Conservation (phyloP, 2,113 vertebrate genomes). For the Hydrochoerus hydrochaeris region DNA sequence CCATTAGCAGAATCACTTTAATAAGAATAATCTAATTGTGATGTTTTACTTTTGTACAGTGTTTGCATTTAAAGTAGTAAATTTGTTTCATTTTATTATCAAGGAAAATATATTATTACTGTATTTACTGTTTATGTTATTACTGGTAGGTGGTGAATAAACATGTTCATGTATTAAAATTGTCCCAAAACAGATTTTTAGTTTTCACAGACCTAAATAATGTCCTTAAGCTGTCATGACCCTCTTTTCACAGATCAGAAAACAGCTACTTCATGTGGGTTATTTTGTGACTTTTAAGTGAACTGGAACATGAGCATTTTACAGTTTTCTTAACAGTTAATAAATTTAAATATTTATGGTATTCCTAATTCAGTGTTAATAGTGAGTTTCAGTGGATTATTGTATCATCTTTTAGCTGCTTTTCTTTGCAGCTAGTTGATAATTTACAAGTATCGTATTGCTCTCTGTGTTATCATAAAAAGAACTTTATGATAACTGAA, state of each 20-base stretch:
- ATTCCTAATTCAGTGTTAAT: constrained; percentile 33
- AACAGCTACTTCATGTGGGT: not conserved
- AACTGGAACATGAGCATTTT: not conserved
- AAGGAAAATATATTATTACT: not conserved
- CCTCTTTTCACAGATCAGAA: constrained; percentile 2
- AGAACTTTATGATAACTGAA: not conserved
- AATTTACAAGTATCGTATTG: not conserved
- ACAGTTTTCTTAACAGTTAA: constrained; percentile 1
- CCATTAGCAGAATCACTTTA: not conserved
- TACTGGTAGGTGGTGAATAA: constrained; percentile 44
- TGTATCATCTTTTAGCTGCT: not conserved
- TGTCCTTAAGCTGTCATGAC: not conserved
- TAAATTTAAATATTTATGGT: constrained; percentile 1
- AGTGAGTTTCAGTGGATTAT: not conserved
- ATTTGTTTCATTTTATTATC: not conserved
- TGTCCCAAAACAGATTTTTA: not conserved
- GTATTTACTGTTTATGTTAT: not conserved
- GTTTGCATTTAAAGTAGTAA: constrained; percentile 16
- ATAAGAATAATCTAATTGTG: not conserved
- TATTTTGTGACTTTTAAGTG: constrained; percentile 24
- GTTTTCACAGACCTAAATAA: constrained; percentile 29
- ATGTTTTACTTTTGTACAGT: not conserved
- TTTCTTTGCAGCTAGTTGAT: not conserved
- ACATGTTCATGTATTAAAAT: constrained; percentile 28
- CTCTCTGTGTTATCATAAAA: constrained; percentile 5